Conservation (phyloP, 2,113 vertebrate genomes). For the Pithys albifrons region DNA sequence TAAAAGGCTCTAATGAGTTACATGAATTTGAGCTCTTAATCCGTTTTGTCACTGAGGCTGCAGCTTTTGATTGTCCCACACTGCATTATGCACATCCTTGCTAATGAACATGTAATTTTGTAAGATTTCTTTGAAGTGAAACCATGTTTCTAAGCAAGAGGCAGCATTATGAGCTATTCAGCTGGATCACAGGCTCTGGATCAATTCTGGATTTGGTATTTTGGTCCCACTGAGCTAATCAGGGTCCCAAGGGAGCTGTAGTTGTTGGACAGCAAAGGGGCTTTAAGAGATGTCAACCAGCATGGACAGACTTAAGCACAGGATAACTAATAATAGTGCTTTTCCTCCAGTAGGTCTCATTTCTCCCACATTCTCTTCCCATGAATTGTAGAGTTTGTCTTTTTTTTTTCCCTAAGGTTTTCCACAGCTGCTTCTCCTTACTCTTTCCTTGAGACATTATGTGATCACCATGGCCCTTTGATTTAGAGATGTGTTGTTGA, state of each 20-base stretch:
- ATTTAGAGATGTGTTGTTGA: not conserved
- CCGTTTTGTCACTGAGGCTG: not conserved
- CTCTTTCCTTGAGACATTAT: not conserved
- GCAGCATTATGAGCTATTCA: not conserved
- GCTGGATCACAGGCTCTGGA: not conserved
- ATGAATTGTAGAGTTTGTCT: not conserved
- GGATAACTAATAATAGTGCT: not conserved
- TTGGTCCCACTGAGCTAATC: not conserved
- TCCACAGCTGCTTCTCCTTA: not conserved
- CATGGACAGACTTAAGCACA: not conserved
- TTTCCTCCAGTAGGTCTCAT: not conserved
- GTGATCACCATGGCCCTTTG: not conserved
- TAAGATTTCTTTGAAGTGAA: conserved; percentile 21
- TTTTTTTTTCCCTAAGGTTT: not conserved
- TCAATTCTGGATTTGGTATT: not conserved
- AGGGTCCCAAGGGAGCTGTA: not conserved
- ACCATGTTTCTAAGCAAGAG: not conserved
- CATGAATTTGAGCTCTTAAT: conserved; percentile 19
- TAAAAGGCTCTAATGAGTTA: not conserved
- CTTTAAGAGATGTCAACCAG: not conserved
- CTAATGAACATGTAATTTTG: not conserved
- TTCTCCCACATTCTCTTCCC: not conserved
- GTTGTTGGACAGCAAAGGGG: not conserved
- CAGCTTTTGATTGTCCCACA: not conserved
- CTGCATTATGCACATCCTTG: not conserved